Conservation (phyloP, 2,797 vertebrate genomes). For the Enteromius thamalakanensis region DNA sequence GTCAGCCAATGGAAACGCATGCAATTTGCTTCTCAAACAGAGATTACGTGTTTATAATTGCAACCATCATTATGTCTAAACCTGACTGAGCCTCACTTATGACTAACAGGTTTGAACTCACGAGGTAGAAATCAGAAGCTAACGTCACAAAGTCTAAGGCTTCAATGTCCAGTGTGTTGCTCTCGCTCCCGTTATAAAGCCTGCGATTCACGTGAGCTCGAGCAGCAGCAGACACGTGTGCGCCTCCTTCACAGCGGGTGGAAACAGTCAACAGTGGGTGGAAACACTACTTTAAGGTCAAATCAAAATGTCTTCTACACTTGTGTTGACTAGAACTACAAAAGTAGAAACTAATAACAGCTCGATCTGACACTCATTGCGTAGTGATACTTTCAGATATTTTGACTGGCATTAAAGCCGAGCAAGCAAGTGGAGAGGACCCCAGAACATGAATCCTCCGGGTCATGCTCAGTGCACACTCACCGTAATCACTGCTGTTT, state of each 20-base stretch:
- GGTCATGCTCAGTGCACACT: too few species aligned
- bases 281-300: not conserved
- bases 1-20: not conserved
- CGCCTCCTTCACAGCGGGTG: not conserved
- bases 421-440: too few species aligned
- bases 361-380: not conserved
- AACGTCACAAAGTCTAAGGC: not conserved
- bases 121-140: not conserved
- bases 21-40: slow-evolving; percentile 2
- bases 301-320: not conserved
- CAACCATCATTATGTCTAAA: not conserved
- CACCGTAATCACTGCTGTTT: too few species aligned
- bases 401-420: too few species aligned
- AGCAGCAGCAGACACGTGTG: not conserved
- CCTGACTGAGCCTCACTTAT: not conserved
- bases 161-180: not conserved
- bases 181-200: not conserved
- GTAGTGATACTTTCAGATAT: not conserved
- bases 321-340: too few species aligned
- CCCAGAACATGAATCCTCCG: too few species aligned
- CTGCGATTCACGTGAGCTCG: not conserved
- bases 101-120: not conserved
- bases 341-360: not conserved
- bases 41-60: not conserved
- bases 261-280: not conserved